phyloP scores from a whole-genome alignment of 1,140 invertebrate genomes.

The Drosophila bifasciata region DNA sequence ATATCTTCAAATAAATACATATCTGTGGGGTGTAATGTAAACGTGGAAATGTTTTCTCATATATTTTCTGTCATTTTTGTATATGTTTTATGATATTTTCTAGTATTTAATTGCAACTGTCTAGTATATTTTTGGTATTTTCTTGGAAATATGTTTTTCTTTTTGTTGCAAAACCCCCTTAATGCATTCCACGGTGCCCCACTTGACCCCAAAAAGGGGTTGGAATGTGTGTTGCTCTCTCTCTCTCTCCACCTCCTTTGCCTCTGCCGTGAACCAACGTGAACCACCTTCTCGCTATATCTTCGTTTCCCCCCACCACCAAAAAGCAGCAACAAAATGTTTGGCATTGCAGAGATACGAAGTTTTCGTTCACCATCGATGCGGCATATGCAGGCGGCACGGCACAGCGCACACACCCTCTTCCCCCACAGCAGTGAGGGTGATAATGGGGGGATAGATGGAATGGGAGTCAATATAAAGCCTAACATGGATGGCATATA shows the following conservation, averaged over 20 bases:
- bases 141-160: too few species aligned
- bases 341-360: conserved; percentile 72
- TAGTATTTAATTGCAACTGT: too few species aligned
- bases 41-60: too few species aligned
- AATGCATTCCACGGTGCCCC: conserved; percentile 29
- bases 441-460: background rate
- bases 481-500: conserved; percentile 49
- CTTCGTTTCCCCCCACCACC: conserved; percentile 2
- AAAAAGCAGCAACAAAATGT: conserved; percentile 51
- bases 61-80: too few species aligned
- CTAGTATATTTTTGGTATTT: too few species aligned
- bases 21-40: too few species aligned
- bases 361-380: conserved; percentile 34
- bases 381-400: conserved; percentile 33
- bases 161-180: too few species aligned
- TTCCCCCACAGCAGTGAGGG: background rate
- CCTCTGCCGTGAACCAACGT: background rate
- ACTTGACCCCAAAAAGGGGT: conserved; percentile 31
- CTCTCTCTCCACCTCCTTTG: conserved; percentile 5
- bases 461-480: conserved; percentile 12
- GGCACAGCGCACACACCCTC: background rate
- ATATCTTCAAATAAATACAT: too few species aligned
- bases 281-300: background rate
- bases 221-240: conserved; percentile 18
- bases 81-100: too few species aligned